These are phyloP conservation scores for Takifugu flavidus DNA, from an alignment of 2,113 vertebrate species.

Conservation along the genomic window DNA sequence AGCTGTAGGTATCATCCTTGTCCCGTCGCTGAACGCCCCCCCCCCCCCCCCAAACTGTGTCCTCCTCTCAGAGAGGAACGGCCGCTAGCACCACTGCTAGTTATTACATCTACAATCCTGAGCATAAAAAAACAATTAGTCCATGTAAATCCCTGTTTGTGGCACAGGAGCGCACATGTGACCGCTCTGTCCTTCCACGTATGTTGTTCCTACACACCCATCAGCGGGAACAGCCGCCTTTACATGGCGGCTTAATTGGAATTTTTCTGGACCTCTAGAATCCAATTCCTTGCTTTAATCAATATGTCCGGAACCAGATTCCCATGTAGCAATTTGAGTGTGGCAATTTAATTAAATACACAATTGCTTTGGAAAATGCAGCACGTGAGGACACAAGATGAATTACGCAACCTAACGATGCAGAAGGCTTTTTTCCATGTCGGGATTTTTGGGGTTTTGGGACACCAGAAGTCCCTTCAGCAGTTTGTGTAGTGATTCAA, in stretches of 20 bases:
- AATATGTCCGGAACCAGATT: neutral
- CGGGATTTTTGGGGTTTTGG: too few relatives aligned
- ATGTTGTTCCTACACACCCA: neutral
- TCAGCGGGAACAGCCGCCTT: neutral
- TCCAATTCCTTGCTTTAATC: constrained; percentile 6
- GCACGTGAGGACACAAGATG: neutral
- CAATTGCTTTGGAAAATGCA: neutral
- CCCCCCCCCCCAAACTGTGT: too few relatives aligned
- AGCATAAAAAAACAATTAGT: too few relatives aligned
- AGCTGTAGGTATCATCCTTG: neutral
- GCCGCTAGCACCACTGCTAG: too few relatives aligned
- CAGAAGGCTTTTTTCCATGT: neutral
- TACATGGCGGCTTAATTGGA: constrained; percentile 1
- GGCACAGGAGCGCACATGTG: too few relatives aligned
- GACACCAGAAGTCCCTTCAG: too few relatives aligned
- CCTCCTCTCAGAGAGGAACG: too few relatives aligned
- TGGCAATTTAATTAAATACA: constrained; percentile 9
- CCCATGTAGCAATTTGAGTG: constrained; percentile 1
- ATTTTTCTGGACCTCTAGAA: neutral
- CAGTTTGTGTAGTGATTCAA: too few relatives aligned
- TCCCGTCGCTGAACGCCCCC: neutral
- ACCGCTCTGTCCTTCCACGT: neutral
- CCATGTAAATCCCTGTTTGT: too few relatives aligned
- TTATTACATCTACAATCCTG: too few relatives aligned
- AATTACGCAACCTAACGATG: neutral